Evolutionary conservation across 2,888 invertebrate genomes (phyloP).

Genomic region (Coronaproctus castanopsis): DNA sequence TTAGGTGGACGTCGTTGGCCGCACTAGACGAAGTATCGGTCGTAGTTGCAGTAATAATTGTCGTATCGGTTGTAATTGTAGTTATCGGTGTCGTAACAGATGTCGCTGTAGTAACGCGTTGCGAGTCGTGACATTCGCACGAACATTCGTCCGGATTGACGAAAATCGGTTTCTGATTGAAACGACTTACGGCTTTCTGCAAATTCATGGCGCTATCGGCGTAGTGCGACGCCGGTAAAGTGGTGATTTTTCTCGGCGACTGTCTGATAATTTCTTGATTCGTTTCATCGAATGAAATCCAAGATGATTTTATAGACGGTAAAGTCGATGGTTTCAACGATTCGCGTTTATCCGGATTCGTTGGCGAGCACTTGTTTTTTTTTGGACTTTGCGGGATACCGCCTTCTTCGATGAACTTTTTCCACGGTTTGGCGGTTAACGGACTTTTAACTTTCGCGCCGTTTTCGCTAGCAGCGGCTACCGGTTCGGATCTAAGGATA

Average conservation of each 20-base stretch:
- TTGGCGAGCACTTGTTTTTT: background rate
- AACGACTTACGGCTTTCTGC: constrained; percentile 27
- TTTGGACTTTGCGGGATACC: background rate
- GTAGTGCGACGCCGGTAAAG: constrained; percentile 34
- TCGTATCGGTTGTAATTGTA: too few relatives aligned
- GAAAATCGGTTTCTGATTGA: constrained; percentile 36
- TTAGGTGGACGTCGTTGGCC: too few relatives aligned
- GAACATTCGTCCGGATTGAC: constrained; percentile 73
- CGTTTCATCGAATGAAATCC: constrained; percentile 74
- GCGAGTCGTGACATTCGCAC: constrained; percentile 57
- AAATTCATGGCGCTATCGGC: constrained; percentile 5
- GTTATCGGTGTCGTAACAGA: too few relatives aligned
- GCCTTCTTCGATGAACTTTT: constrained; percentile 1
- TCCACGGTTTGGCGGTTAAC: constrained; percentile 1
- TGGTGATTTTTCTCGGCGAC: constrained; percentile 62
- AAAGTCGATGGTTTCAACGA: constrained; percentile 15
- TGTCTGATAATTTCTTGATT: constrained; percentile 48
- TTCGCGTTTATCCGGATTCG: background rate
- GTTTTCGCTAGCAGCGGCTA: constrained; percentile 6
- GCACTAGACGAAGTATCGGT: too few relatives aligned
- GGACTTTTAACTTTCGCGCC: constrained; percentile 6
- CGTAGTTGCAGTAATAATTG: too few relatives aligned
- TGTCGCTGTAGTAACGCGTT: background rate
- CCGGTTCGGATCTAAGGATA: too few relatives aligned
- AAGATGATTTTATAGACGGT: constrained; percentile 31